These are phyloP conservation scores for Andrena camellia DNA, from an alignment of 2,888 invertebrate species.

Conservation along the genomic window DNA sequence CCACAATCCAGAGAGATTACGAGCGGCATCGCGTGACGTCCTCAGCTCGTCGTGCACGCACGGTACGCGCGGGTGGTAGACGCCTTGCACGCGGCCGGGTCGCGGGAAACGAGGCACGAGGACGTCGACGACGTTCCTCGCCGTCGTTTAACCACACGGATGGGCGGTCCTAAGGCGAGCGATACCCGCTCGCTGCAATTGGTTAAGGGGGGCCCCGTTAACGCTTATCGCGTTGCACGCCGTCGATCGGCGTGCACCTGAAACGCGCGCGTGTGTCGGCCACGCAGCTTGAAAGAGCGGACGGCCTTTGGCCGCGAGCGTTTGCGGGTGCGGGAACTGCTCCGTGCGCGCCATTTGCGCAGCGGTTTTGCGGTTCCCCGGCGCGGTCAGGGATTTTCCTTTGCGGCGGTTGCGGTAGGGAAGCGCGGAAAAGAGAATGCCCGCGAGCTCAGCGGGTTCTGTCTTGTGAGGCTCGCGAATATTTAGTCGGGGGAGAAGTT, in stretches of 20 bases:
- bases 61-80: conserved; percentile 29
- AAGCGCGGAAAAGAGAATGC: conserved; percentile 15
- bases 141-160: conserved; percentile 74
- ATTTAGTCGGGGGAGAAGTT: not conserved
- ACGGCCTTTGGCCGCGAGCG: conserved; percentile 45
- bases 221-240: conserved; percentile 81
- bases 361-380: conserved; percentile 34
- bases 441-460: not conserved
- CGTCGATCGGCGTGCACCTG: conserved; percentile 37
- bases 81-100: not conserved
- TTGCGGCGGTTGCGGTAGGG: conserved; percentile 21
- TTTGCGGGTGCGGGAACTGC: conserved; percentile 73
- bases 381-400: conserved; percentile 33
- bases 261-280: conserved; percentile 35
- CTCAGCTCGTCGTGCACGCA: conserved; percentile 15
- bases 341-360: conserved; percentile 50
- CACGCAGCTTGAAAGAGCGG: conserved; percentile 64
- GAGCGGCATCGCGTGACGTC: conserved; percentile 48
- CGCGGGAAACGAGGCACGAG: conserved; percentile 28
- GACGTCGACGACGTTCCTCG: conserved; percentile 44
- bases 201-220: conserved; percentile 80
- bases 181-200: conserved; percentile 80
- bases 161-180: conserved; percentile 79
- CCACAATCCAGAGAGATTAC: conserved; percentile 67
- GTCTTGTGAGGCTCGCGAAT: not conserved